Conservation (phyloP, 1,140 invertebrate genomes). For the Drosophila lini region DNA sequence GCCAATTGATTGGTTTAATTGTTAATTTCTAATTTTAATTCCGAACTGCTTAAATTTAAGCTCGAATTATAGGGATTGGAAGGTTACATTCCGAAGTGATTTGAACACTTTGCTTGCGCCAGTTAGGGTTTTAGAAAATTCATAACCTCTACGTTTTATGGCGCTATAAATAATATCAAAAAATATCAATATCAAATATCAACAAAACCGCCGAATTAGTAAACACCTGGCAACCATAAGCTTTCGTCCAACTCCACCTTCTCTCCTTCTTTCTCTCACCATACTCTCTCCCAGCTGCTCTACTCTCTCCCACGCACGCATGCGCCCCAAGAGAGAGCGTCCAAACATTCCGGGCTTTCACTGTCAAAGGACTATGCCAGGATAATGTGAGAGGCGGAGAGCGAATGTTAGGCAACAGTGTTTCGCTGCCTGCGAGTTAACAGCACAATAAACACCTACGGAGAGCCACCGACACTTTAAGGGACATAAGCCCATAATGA, state of each 20-base stretch:
- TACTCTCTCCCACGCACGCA: slow-evolving; percentile 29
- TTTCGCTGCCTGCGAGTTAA: slow-evolving; percentile 59
- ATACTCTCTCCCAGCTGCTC: slow-evolving; percentile 26
- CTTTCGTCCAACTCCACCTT: background rate
- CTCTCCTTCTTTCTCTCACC: background rate
- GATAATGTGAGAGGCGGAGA: slow-evolving; percentile 21
- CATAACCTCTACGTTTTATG: no score
- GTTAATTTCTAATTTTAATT: background rate
- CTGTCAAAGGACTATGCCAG: slow-evolving; percentile 4
- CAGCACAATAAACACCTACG: slow-evolving; percentile 73
- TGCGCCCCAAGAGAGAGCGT: slow-evolving; percentile 17
- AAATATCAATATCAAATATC: no score
- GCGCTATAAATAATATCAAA: no score
- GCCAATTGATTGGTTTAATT: background rate
- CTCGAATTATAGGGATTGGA: background rate
- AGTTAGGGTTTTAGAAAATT: background rate
- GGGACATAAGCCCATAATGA: slow-evolving; percentile 73
- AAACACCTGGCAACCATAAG: slow-evolving; percentile 5
- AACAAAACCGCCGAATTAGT: background rate
- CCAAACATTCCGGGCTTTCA: slow-evolving; percentile 38
- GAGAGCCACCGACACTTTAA: slow-evolving; percentile 61
- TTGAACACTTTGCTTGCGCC: background rate
- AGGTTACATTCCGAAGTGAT: background rate
- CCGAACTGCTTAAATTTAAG: no score
- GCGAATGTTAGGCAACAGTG: slow-evolving; percentile 64